Evolutionary conservation across 2,113 vertebrate species (phyloP).

Genomic region (Clinocottus analis): DNA sequence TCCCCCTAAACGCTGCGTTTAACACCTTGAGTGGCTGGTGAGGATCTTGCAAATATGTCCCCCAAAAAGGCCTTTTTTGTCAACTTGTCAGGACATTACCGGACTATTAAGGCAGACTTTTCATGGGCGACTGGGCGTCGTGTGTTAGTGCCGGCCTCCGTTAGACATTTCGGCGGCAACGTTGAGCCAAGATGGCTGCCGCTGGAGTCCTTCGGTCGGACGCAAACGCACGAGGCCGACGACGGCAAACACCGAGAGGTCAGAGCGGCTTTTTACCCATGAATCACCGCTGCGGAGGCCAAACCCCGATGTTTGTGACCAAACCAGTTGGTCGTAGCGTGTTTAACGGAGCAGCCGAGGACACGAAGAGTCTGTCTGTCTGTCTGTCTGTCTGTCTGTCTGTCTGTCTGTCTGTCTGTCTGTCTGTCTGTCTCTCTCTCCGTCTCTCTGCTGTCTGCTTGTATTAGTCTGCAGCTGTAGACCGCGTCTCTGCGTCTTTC

Average conservation of each 20-base stretch:
- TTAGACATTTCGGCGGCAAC: neutral
- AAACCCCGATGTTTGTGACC: neutral
- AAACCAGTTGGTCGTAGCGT: slow-evolving; percentile 30
- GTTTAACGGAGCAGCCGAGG: slow-evolving; percentile 44
- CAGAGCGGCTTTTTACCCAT: neutral
- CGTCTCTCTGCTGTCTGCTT: slow-evolving; percentile 65
- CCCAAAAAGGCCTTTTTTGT: neutral
- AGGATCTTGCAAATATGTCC: neutral
- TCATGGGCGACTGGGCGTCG: neutral
- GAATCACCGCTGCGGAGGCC: slow-evolving; percentile 39
- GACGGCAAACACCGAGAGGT: slow-evolving; percentile 15
- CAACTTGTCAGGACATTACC: neutral
- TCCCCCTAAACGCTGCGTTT: neutral
- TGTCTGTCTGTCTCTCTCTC: slow-evolving; percentile 32
- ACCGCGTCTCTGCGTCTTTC: slow-evolving; percentile 59
- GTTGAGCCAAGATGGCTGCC: neutral
- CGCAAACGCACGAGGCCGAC: neutral
- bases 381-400: slow-evolving; percentile 31
- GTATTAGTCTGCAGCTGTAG: slow-evolving; percentile 59
- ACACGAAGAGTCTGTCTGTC: slow-evolving; percentile 56
- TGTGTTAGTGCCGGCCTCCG: neutral
- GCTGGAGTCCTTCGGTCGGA: neutral
- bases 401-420: too few relatives aligned
- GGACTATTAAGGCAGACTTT: slow-evolving; percentile 1
- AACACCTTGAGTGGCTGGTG: neutral